These are phyloP conservation scores for Pardosa pseudoannulata DNA, from an alignment of 2,888 invertebrate species.

Conservation along the genomic window DNA sequence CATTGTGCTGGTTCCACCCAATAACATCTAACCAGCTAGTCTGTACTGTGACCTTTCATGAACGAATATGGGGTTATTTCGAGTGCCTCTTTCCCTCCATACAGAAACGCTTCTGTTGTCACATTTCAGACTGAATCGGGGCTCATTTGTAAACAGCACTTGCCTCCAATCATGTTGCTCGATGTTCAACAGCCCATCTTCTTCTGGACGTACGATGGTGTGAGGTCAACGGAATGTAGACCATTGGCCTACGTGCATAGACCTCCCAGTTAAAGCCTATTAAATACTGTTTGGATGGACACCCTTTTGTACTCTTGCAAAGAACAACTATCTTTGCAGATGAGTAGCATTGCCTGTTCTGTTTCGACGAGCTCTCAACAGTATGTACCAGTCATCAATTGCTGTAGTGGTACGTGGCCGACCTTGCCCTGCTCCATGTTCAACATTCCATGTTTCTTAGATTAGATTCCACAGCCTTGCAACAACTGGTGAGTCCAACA, in stretches of 20 bases:
- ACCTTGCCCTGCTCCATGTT: too few relatives aligned
- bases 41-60: slow-evolving; percentile 7
- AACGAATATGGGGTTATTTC: slow-evolving; percentile 10
- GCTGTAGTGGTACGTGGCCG: too few relatives aligned
- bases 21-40: not conserved
- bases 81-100: not conserved
- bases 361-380: slow-evolving; percentile 9
- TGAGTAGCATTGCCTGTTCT: slow-evolving; percentile 21
- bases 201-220: too few relatives aligned
- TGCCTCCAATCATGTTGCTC: slow-evolving; percentile 1
- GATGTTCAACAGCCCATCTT: slow-evolving; percentile 2
- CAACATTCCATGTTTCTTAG: slow-evolving; percentile 34
- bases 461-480: slow-evolving; percentile 28
- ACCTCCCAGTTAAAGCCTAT: not conserved
- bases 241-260: not conserved
- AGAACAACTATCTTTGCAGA: slow-evolving; percentile 13
- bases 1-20: not conserved
- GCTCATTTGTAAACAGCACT: not conserved
- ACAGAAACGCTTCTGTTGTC: not conserved
- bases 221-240: not conserved
- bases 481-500: slow-evolving; percentile 23
- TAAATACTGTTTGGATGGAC: not conserved
- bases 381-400: too few relatives aligned
- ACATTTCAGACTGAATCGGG: not conserved
- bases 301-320: not conserved